These are phyloP conservation scores for Neodiprion fabricii DNA, from an alignment of 1,140 invertebrate genomes.

Conservation along the genomic window DNA sequence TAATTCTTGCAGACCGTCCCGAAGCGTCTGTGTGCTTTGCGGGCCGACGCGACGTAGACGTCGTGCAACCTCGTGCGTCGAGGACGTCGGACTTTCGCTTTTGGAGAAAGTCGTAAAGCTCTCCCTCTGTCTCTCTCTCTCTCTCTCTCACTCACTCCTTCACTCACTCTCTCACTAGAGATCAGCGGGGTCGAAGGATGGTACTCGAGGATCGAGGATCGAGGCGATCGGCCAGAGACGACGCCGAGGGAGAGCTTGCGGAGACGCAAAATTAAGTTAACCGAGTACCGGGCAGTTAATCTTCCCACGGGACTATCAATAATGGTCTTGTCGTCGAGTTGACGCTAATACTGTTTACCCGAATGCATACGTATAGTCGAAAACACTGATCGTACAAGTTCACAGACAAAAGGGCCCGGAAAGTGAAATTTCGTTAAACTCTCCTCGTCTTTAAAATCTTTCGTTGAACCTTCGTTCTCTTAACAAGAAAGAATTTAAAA, in stretches of 20 bases:
- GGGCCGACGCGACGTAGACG: background rate
- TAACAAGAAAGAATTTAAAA: no score
- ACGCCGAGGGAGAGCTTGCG: background rate
- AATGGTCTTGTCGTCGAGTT: no score
- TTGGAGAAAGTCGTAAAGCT: background rate
- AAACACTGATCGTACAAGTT: no score
- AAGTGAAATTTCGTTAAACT: no score
- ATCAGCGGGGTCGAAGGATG: background rate
- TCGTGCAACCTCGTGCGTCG: background rate
- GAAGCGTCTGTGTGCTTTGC: background rate
- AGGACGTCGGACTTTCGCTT: background rate
- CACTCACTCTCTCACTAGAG: background rate
- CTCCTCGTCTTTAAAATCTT: no score
- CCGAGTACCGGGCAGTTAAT: no score
- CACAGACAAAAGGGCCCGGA: no score
- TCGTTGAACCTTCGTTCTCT: no score
- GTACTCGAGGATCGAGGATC: no score
- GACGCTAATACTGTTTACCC: no score
- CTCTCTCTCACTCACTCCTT: background rate
- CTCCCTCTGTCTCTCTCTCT: background rate
- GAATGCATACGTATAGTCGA: no score
- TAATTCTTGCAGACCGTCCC: background rate
- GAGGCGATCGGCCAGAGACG: background rate
- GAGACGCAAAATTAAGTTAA: constrained; percentile 3
- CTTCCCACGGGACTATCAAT: no score